Conservation (phyloP, 2,888 invertebrate genomes). For the Falcaria lacertinaria region DNA sequence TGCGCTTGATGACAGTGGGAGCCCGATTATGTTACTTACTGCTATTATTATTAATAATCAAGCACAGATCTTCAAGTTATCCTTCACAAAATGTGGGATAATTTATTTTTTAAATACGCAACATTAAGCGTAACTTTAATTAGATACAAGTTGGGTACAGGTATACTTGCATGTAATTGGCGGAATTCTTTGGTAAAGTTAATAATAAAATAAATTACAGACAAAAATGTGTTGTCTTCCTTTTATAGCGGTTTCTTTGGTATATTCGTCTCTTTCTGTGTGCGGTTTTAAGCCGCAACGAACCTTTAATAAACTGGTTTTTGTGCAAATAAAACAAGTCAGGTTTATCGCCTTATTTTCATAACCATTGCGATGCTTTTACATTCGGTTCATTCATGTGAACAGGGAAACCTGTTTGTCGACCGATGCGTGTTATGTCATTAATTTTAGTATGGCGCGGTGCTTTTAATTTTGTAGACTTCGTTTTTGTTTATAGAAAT, state of each 20-base stretch:
- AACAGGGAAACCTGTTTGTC: constrained; percentile 23
- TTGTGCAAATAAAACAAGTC: constrained; percentile 44
- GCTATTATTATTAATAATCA: no score
- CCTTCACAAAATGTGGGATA: no score
- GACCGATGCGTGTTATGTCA: constrained; percentile 4
- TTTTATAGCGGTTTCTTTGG: background rate
- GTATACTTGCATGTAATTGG: constrained; percentile 9
- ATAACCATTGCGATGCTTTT: constrained; percentile 18
- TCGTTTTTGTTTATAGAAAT: background rate
- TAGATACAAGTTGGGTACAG: no score
- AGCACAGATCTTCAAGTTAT: no score
- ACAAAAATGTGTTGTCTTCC: constrained; percentile 1
- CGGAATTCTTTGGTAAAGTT: constrained; percentile 10
- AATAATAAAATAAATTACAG: constrained; percentile 3
- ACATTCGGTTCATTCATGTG: constrained; percentile 44
- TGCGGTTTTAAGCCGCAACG: constrained; percentile 2
- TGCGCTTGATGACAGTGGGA: no score
- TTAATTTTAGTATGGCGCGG: background rate
- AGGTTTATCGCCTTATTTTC: constrained; percentile 33
- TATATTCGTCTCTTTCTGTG: constrained; percentile 2
- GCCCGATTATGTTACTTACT: no score
- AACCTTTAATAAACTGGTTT: constrained; percentile 25
- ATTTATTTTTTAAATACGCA: no score
- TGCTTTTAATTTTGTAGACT: background rate
- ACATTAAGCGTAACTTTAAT: background rate